Base-by-base conservation (phyloP, 2,113 vertebrate genomes). In the Montifringilla adamsi region DNA sequence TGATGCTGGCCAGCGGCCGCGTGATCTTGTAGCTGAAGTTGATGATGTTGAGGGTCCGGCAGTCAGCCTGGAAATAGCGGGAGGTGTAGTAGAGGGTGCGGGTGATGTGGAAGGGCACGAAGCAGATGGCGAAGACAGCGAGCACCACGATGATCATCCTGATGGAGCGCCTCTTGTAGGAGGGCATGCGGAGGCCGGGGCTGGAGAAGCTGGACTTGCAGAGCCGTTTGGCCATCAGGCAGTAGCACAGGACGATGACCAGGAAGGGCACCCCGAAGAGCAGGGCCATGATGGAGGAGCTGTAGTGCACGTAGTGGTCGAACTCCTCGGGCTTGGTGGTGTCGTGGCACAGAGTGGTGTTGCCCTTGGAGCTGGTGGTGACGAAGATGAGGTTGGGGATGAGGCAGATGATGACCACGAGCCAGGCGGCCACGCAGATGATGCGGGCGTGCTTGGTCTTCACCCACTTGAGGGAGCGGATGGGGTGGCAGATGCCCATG, bases 1-100 rank as follows among this genome's bases (percentile, higher is more conserved):
- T 99, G 94, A 98, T 78, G 64, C 99, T 99, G 67, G 99, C 99
- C 95, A 99, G 97, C 3, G 99, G 99, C 31, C 98, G 97, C 2
- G 99, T 99, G 97, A 99, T 98, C 97, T 99, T 99, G 95, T 99
- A 99, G 44, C 98, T 97, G 63, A 99, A 98, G 91, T 99, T 99
- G 87, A 99, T 96, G 7, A 98, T 94, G 95, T 99, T 99, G 87
- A 99, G 98, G 37, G 97, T 92, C 16, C 10, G 10, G 49, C 99
- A 99, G 82, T 98, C 46, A 0, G 97, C 98, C 14, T 98, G 37
- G 73, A 99, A 69, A 33, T 99, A 31, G 96, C 98, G 98, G 39
- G 98, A 96, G 31, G 98, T 90, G 95, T 99, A 99, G 96, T 99
- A 99, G 62, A 99, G 80, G 23, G 99, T 99, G 33, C 98, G 97